Percentiles rank a stretch among this genome's conserved stretches.
phyloP scores from a whole-genome alignment of 2,888 invertebrate genomes.

The Metalampra italica region DNA sequence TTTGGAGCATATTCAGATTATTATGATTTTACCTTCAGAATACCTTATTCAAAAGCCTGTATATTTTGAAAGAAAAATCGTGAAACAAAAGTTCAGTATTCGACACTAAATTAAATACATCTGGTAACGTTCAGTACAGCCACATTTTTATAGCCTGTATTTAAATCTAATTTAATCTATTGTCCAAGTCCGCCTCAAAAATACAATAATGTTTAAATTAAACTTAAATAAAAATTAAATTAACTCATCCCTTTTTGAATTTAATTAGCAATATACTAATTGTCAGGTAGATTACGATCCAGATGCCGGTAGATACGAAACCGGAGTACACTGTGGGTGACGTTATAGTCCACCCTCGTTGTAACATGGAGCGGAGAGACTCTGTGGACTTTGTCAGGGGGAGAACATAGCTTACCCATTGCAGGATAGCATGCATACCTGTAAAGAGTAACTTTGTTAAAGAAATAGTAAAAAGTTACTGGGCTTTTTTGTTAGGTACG shows the following conservation, averaged over 20 bases:
- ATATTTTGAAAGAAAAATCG: too few relatives aligned
- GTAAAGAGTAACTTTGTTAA: slow-evolving; percentile 8
- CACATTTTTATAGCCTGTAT: too few relatives aligned
- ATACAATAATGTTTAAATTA: slow-evolving; percentile 9
- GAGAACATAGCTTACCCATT: slow-evolving; percentile 84
- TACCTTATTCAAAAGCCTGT: too few relatives aligned
- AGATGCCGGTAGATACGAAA: slow-evolving; percentile 86
- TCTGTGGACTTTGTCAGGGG: slow-evolving; percentile 94
- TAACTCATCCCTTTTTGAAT: slow-evolving; percentile 87
- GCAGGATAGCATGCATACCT: slow-evolving; percentile 86
- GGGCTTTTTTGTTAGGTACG: too few relatives aligned
- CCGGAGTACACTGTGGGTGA: slow-evolving; percentile 88
- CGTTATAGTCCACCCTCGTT: slow-evolving; percentile 88
- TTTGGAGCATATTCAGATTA: too few relatives aligned
- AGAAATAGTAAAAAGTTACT: too few relatives aligned
- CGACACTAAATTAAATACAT: too few relatives aligned
- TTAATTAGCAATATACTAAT: slow-evolving; percentile 86
- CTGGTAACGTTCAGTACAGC: too few relatives aligned
- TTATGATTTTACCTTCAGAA: too few relatives aligned
- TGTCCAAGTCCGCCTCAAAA: too few relatives aligned
- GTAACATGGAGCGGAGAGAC: slow-evolving; percentile 89
- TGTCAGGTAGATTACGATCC: slow-evolving; percentile 88
- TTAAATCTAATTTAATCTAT: too few relatives aligned
- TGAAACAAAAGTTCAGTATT: too few relatives aligned
- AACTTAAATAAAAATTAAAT: not conserved